Percentiles rank a stretch among this genome's conserved stretches.
Conservation (phyloP, 2,113 vertebrate species). For the Ochotona curzoniae region DNA sequence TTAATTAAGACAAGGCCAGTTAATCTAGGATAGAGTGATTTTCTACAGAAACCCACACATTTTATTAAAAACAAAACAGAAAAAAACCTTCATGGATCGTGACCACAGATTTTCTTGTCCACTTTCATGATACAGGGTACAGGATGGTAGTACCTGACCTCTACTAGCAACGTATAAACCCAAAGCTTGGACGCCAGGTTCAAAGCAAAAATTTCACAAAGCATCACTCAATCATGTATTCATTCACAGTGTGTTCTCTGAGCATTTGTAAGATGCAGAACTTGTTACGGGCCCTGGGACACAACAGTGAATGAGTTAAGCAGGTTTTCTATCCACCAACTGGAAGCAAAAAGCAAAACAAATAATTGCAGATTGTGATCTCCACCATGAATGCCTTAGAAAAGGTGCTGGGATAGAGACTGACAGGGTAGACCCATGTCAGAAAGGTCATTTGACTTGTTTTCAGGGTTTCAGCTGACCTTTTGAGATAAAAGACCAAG, state of each 20-base stretch:
- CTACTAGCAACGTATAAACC: background rate
- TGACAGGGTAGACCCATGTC: background rate
- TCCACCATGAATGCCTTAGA: background rate
- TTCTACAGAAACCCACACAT: slow-evolving; percentile 11
- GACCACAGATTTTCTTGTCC: background rate
- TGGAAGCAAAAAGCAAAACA: slow-evolving; percentile 18
- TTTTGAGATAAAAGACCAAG: background rate
- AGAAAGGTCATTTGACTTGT: background rate
- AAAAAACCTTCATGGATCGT: background rate
- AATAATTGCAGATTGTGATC: background rate
- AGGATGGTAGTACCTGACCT: background rate
- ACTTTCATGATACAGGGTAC: background rate
- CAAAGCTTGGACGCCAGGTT: background rate
- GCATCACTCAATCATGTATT: background rate
- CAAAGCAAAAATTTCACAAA: slow-evolving; percentile 5
- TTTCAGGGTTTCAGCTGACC: background rate
- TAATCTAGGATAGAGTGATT: slow-evolving; percentile 6
- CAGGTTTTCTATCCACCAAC: background rate
- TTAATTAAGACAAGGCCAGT: background rate
- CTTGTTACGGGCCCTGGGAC: background rate
- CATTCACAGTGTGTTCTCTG: background rate
- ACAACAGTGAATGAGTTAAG: background rate
- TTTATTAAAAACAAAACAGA: background rate
- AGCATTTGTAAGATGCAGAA: background rate
- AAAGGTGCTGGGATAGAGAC: background rate